These are phyloP conservation scores for Delphinapterus leucas DNA, from an alignment of 2,113 vertebrate species.

Conservation along the genomic window DNA sequence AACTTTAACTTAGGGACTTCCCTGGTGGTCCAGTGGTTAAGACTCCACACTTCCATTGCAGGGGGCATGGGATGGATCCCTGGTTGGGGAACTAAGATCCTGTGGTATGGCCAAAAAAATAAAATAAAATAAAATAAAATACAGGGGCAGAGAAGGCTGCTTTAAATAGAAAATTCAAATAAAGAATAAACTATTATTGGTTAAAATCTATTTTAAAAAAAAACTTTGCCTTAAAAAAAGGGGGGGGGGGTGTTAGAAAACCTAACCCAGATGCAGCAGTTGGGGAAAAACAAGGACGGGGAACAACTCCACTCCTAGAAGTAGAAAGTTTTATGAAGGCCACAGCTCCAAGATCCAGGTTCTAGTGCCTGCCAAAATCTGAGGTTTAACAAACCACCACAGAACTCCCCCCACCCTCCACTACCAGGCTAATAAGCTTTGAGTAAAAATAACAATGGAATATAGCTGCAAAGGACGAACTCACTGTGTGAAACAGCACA, in stretches of 20 bases:
- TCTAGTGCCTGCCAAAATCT: not conserved
- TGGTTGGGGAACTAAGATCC: not conserved
- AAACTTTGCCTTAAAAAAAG: not conserved
- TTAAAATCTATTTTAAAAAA: not conserved
- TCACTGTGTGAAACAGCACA: not conserved
- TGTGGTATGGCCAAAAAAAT: not conserved
- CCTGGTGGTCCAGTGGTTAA: not conserved
- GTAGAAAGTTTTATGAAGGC: not conserved
- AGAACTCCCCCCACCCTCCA: not conserved
- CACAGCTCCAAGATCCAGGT: not conserved
- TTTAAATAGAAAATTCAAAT: not conserved
- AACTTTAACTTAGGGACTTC: not conserved
- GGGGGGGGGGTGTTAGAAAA: not conserved
- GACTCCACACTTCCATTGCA: not conserved
- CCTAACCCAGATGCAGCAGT: not conserved
- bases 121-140: too few species aligned
- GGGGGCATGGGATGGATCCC: not conserved
- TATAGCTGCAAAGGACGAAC: not conserved
- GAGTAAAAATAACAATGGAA: slow-evolving; percentile 3
- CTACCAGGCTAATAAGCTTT: not conserved
- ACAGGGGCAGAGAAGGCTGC: not conserved
- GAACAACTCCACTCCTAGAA: not conserved
- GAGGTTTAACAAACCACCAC: not conserved
- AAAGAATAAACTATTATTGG: not conserved
- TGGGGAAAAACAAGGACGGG: not conserved